Evolutionary conservation across 2,888 invertebrate species (phyloP).

Genomic region (Petrolisthes cinctipes): DNA sequence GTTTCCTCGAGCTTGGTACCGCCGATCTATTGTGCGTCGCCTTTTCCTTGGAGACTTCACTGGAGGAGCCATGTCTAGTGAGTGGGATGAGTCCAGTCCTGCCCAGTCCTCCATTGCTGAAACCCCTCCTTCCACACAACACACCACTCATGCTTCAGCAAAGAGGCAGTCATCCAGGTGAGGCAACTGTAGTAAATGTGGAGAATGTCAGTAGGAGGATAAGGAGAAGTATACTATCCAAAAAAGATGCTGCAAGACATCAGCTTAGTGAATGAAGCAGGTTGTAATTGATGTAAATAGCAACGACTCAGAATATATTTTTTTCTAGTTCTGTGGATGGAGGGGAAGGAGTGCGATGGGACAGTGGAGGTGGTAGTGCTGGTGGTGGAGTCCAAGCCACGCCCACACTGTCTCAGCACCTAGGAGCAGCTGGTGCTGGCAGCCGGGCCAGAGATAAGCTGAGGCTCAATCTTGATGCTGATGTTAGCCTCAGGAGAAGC

Average conservation of each 20-base stretch:
- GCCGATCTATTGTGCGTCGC: slow-evolving; percentile 90
- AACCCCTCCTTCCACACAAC: slow-evolving; percentile 20
- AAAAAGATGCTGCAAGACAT: not conserved
- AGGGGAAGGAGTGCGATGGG: slow-evolving; percentile 30
- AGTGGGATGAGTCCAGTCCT: slow-evolving; percentile 53
- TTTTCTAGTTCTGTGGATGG: slow-evolving; percentile 42
- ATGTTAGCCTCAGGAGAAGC: slow-evolving; percentile 45
- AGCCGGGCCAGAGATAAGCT: slow-evolving; percentile 59
- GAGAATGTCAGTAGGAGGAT: not conserved
- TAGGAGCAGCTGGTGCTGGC: slow-evolving; percentile 43
- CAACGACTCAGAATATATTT: too few species aligned
- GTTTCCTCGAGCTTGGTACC: slow-evolving; percentile 99
- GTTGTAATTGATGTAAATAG: too few species aligned
- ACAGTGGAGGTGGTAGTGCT: slow-evolving; percentile 31
- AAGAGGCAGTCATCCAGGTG: slow-evolving; percentile 53
- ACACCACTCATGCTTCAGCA: slow-evolving; percentile 13
- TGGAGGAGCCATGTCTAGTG: slow-evolving; percentile 45
- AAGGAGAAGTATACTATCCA: not conserved
- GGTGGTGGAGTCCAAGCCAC: slow-evolving; percentile 28
- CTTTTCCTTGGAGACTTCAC: slow-evolving; percentile 93
- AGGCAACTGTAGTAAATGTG: not conserved
- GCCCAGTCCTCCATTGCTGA: slow-evolving; percentile 35
- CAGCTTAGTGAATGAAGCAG: too few species aligned
- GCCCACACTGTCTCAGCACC: slow-evolving; percentile 22
- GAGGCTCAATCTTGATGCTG: slow-evolving; percentile 61